Conservation (phyloP, 2,797 vertebrate species). For the Synaphobranchus kaupii region DNA sequence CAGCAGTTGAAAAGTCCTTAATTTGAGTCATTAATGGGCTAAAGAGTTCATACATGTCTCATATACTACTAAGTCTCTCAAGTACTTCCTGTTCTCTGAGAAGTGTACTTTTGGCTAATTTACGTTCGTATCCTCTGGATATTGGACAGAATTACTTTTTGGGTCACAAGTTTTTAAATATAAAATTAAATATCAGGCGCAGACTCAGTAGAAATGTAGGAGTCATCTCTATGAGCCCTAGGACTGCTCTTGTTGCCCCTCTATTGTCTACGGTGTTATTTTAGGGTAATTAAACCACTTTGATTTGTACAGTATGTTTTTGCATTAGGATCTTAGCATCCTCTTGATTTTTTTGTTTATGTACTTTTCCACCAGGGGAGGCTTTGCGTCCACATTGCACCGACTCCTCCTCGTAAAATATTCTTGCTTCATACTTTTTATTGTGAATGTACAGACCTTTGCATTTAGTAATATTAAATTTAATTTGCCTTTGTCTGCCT, state of each 20-base stretch:
- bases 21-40: too few relatives aligned
- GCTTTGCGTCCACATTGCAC: too few relatives aligned
- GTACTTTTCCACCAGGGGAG: too few relatives aligned
- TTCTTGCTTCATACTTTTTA: neutral
- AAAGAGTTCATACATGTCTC: too few relatives aligned
- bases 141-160: neutral
- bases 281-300: neutral
- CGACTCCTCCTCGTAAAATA: neutral
- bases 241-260: neutral
- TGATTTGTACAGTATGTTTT: neutral
- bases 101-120: neutral
- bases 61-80: neutral
- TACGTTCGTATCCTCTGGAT: neutral
- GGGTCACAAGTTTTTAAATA: neutral
- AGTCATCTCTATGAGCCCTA: neutral
- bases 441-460: neutral
- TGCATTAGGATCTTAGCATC: too few relatives aligned
- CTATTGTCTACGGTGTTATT: neutral
- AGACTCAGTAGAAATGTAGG: neutral
- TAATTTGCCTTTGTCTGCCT: neutral
- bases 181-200: neutral
- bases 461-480: neutral
- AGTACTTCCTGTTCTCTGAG: neutral
- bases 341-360: too few relatives aligned
- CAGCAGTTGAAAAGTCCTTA: too few relatives aligned